These are phyloP conservation scores for Laothoe populi DNA, from an alignment of 2,888 invertebrate genomes.

Conservation along the genomic window DNA sequence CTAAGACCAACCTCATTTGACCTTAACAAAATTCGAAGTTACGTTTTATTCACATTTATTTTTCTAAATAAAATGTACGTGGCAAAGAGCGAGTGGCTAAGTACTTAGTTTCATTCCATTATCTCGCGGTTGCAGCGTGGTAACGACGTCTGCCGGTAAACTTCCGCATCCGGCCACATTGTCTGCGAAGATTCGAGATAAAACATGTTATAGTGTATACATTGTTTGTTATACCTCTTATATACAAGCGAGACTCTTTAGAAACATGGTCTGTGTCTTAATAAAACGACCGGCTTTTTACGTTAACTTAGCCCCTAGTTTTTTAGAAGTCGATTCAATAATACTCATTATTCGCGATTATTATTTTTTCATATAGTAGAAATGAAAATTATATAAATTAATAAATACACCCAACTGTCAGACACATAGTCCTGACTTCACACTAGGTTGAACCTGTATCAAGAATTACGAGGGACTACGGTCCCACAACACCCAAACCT, in stretches of 20 bases:
- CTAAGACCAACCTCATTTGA: neutral
- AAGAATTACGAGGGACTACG: too few relatives aligned
- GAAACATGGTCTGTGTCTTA: constrained; percentile 8
- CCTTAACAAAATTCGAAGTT: neutral
- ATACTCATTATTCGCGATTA: too few relatives aligned
- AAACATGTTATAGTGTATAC: constrained; percentile 35
- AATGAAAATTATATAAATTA: too few relatives aligned
- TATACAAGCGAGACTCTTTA: constrained; percentile 30
- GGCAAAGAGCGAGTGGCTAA: constrained; percentile 40
- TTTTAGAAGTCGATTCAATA: neutral
- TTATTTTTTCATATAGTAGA: too few relatives aligned
- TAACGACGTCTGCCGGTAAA: constrained; percentile 37
- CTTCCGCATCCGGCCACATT: constrained; percentile 36
- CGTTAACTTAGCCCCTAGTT: neutral
- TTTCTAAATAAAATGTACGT: neutral
- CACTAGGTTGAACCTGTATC: too few relatives aligned
- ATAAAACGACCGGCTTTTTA: neutral
- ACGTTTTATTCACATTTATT: neutral
- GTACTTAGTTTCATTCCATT: constrained; percentile 45
- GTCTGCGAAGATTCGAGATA: constrained; percentile 39
- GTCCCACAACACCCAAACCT: too few relatives aligned
- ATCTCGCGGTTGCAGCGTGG: constrained; percentile 46
- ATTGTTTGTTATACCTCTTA: constrained; percentile 37
- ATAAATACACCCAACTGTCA: too few relatives aligned
- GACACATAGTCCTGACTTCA: too few relatives aligned